These are phyloP conservation scores for Apoderus coryli DNA, from an alignment of 2,888 invertebrate genomes.

Conservation along the genomic window DNA sequence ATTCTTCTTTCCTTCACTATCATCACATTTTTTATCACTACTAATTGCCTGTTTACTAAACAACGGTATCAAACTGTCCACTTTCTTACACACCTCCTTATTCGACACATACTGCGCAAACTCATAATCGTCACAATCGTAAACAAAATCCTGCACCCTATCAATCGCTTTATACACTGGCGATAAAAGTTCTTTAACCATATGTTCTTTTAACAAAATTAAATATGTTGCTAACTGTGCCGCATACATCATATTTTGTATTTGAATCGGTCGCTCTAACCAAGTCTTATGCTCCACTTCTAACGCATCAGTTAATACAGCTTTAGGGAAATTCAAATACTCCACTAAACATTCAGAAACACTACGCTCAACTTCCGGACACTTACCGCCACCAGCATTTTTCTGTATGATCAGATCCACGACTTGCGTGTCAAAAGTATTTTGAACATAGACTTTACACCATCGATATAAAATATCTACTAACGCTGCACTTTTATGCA, in stretches of 20 bases:
- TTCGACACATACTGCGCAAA: constrained; percentile 15
- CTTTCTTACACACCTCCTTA: constrained; percentile 13
- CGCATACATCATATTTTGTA: constrained; percentile 16
- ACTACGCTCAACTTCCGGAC: constrained; percentile 10
- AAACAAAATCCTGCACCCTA: constrained; percentile 17
- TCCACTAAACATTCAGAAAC: constrained; percentile 18
- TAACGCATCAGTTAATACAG: constrained; percentile 15
- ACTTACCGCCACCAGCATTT: constrained; percentile 14
- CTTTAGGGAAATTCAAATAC: constrained; percentile 18
- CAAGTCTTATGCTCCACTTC: constrained; percentile 15
- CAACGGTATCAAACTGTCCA: constrained; percentile 16
- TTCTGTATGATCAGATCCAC: constrained; percentile 19
- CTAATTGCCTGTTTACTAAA: too few relatives aligned
- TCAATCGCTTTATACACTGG: constrained; percentile 16
- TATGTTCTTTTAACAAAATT: constrained; percentile 16
- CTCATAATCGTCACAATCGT: constrained; percentile 15
- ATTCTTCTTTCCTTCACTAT: too few relatives aligned
- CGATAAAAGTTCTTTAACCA: constrained; percentile 16
- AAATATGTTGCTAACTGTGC: constrained; percentile 19
- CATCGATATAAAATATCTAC: constrained; percentile 17
- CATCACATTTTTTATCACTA: too few relatives aligned
- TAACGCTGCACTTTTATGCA: constrained; percentile 18
- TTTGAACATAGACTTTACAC: constrained; percentile 17
- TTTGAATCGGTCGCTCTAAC: constrained; percentile 17
- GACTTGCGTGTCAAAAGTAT: constrained; percentile 19